Evolutionary conservation across 2,797 vertebrate genomes (phyloP).

Genomic region (Alosa sapidissima): DNA sequence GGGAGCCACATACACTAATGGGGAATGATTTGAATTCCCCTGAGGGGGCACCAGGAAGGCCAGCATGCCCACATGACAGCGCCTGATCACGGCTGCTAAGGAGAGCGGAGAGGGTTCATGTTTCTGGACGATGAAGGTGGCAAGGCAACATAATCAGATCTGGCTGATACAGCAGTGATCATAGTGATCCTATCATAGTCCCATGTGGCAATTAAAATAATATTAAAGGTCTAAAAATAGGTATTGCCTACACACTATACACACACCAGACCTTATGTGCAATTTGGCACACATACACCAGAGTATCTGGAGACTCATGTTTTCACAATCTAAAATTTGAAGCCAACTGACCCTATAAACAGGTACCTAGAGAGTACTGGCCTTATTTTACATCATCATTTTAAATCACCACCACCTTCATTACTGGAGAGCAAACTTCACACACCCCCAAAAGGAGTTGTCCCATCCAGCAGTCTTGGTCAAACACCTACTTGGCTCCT

Average conservation of each 20-base stretch:
- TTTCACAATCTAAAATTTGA: not conserved
- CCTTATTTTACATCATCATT: not conserved
- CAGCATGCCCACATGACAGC: not conserved
- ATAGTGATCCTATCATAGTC: not conserved
- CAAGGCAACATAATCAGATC: not conserved
- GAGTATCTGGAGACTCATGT: not conserved
- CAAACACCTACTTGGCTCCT: not conserved
- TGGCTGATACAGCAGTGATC: slow-evolving; percentile 18
- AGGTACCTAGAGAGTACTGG: not conserved
- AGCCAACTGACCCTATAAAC: not conserved
- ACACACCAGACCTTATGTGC: not conserved
- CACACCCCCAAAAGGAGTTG: not conserved
- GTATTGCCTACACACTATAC: not conserved
- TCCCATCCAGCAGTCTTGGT: not conserved
- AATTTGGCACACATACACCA: not conserved
- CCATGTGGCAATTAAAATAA: slow-evolving; percentile 5
- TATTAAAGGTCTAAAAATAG: slow-evolving; percentile 9
- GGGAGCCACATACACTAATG: not conserved
- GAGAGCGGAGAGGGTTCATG: not conserved
- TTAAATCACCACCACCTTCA: not conserved
- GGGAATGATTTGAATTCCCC: not conserved
- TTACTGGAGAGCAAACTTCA: not conserved
- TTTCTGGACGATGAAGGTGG: slow-evolving; percentile 2
- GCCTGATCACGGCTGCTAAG: not conserved
- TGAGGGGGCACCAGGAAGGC: not conserved